phyloP scores from a whole-genome alignment of 2,797 vertebrate genomes.

The Pterois miles region DNA sequence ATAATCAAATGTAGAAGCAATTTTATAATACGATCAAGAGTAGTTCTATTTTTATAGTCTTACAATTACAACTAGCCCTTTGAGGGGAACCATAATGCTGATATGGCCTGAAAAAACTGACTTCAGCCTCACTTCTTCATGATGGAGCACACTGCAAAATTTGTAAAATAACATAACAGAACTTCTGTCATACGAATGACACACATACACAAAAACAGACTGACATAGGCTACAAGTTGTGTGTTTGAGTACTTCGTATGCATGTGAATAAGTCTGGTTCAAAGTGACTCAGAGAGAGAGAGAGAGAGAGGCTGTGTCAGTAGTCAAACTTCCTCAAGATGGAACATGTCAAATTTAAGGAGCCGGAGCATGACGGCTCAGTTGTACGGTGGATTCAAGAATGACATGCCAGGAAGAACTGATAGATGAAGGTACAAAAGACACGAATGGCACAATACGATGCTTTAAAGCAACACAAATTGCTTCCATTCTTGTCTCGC shows the following conservation, averaged over 20 bases:
- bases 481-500: background rate
- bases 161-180: no score
- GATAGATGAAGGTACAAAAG: constrained; percentile 25
- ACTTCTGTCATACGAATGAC: no score
- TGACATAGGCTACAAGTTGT: background rate
- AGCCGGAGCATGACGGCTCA: constrained; percentile 19
- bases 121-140: background rate
- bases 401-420: background rate
- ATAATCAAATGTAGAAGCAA: no score
- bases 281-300: background rate
- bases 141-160: background rate
- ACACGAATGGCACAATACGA: background rate
- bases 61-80: no score
- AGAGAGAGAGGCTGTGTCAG: background rate
- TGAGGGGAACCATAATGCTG: no score
- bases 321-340: constrained; percentile 4
- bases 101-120: no score
- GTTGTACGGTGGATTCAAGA: constrained; percentile 10
- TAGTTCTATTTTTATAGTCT: no score
- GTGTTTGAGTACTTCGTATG: background rate
- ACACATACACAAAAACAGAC: no score
- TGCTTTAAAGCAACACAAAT: constrained; percentile 18
- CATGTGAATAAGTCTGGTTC: background rate
- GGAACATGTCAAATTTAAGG: constrained; percentile 35
- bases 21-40: no score